Base-by-base conservation (phyloP, 2,113 vertebrate genomes). In the Oplegnathus fasciatus region DNA sequence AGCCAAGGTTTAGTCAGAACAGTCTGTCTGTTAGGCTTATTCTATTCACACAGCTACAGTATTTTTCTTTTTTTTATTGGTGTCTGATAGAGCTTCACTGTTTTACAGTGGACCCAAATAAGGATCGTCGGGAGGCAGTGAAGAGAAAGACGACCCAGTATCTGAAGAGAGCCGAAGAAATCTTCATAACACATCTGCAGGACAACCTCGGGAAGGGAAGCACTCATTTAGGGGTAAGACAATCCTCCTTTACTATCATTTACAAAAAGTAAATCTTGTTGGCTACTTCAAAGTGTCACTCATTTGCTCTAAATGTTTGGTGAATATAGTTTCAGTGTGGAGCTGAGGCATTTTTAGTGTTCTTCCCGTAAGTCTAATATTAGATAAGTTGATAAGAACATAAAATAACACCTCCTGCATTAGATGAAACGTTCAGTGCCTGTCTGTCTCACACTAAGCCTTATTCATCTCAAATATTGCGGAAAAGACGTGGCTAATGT, bases 101-200 rank as follows among this genome's bases (percentile, higher is more conserved):
- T 89, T 71, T 90, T 72, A 34, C 92, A 99, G 98, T 98, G 67
- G 98, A 99, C 79, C 98, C 98, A 50, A 99, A 99, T 94, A 98
- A 97, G 89, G 98, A 99, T 54, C 96, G 97, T 0, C 90, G 97
- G 0, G 98, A 99, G 90, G 98, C 98, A 0, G 98, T 99, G 71
- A 99, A 98, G 89, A 77, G 98, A 87, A 99, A 99, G 90, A 99
- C 98, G 17, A 97, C 97, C 0, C 97, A 99, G 88, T 99, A 99
- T 91, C 95, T 99, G 79, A 97, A 96, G 90, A 96, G 98, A n/a
- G 98, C 98, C 0, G 98, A 99, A 78, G 98, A 99, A 82, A 99
- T 99, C 94, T 99, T 99, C 90, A 99, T 96, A 37, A 98, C 97
- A 82, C 98, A 99, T 94, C 95, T 99, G 26, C 98, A 99, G 91